These are phyloP conservation scores for Monochamus alternatus DNA, from an alignment of 2,888 invertebrate genomes.

Conservation along the genomic window DNA sequence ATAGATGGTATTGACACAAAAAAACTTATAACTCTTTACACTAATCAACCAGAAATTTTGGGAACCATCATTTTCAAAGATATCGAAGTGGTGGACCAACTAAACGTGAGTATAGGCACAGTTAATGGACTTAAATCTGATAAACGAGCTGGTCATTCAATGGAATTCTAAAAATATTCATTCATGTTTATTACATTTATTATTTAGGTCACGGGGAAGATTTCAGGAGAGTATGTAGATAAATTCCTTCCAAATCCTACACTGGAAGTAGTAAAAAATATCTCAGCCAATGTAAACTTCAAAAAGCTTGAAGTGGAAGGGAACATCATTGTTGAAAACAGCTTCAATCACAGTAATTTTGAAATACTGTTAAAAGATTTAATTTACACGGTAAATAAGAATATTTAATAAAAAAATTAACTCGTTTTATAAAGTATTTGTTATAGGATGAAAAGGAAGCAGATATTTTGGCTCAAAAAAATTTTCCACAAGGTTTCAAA, in stretches of 20 bases:
- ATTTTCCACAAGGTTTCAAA: constrained; percentile 68
- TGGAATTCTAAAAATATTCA: neutral
- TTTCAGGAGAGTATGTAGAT: constrained; percentile 69
- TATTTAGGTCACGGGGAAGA: constrained; percentile 72
- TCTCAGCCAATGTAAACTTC: constrained; percentile 71
- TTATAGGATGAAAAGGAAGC: constrained; percentile 63
- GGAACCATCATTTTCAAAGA: constrained; percentile 73
- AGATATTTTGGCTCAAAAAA: constrained; percentile 71
- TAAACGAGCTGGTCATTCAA: too few species aligned
- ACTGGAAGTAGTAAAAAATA: constrained; percentile 67
- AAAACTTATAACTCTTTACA: constrained; percentile 71
- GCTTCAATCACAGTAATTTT: constrained; percentile 68
- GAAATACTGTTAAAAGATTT: constrained; percentile 70
- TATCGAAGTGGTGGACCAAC: constrained; percentile 71
- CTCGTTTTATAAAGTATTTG: constrained; percentile 10
- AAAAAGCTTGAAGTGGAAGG: constrained; percentile 72
- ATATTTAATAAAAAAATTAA: neutral
- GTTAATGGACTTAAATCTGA: too few species aligned
- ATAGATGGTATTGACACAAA: constrained; percentile 71
- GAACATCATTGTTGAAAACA: constrained; percentile 69
- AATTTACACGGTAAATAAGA: constrained; percentile 66
- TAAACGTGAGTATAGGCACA: constrained; percentile 68
- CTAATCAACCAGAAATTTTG: constrained; percentile 68
- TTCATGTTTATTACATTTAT: constrained; percentile 9
- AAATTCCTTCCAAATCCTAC: constrained; percentile 71